These are phyloP conservation scores for Pempheris klunzingeri DNA, from an alignment of 2,797 vertebrate genomes.

Conservation along the genomic window DNA sequence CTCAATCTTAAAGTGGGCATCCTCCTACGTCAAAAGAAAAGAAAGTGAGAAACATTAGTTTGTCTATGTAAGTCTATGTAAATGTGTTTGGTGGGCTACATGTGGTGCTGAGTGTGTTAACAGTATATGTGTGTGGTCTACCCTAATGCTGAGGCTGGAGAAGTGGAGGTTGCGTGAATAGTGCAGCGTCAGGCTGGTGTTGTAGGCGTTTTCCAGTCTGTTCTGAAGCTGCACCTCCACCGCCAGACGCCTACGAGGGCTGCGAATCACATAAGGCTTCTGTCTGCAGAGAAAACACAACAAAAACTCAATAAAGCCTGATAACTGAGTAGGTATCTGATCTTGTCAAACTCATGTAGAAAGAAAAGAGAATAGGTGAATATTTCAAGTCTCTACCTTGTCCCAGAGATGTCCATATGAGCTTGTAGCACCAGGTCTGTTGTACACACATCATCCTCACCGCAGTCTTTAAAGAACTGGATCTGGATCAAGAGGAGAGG, in stretches of 20 bases:
- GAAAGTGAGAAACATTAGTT: conserved; percentile 9
- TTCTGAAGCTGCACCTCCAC: conserved; percentile 91
- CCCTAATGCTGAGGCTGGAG: conserved; percentile 90
- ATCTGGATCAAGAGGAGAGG: conserved; percentile 82
- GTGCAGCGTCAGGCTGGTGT: conserved; percentile 89
- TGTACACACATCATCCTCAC: conserved; percentile 92
- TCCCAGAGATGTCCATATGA: conserved; percentile 89
- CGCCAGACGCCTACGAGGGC: conserved; percentile 85
- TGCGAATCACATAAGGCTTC: conserved; percentile 90
- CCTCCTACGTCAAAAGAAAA: conserved; percentile 81
- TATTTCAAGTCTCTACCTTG: conserved; percentile 82
- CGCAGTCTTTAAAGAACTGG: conserved; percentile 96
- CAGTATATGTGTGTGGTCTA: conserved; percentile 44
- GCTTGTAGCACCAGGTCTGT: conserved; percentile 91
- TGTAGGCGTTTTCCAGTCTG: conserved; percentile 94
- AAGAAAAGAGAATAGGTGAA: neutral
- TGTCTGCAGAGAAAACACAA: conserved; percentile 82
- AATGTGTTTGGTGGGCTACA: neutral
- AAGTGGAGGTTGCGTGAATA: conserved; percentile 94
- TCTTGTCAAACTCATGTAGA: neutral
- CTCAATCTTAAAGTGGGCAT: conserved; percentile 89
- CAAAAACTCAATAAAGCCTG: conserved; percentile 14
- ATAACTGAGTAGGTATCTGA: neutral
- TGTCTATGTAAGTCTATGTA: neutral
- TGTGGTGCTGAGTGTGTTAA: neutral